Conservation (phyloP, 1,140 invertebrate species). For the Arctopsyche grandis region DNA sequence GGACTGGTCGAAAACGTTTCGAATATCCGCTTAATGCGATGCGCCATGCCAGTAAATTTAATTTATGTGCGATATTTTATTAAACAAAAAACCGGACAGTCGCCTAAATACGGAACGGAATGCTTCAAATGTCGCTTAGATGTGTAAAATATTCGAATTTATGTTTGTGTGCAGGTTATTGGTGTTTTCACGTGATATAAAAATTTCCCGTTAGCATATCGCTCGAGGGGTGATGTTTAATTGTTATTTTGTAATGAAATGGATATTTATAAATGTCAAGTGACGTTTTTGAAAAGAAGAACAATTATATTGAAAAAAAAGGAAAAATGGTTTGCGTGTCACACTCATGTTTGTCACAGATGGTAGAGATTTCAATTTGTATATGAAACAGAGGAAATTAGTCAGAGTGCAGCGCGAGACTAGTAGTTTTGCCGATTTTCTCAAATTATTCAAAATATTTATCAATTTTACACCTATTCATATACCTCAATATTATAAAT, state of each 20-base stretch:
- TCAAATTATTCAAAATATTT: too few species aligned
- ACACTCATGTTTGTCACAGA: slow-evolving; percentile 39
- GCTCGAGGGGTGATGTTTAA: not conserved
- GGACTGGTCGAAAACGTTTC: not conserved
- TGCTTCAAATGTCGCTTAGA: too few species aligned
- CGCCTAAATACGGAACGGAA: too few species aligned
- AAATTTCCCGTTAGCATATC: too few species aligned
- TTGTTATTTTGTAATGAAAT: slow-evolving; percentile 7
- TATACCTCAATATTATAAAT: too few species aligned
- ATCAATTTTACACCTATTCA: too few species aligned
- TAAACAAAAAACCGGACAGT: not conserved
- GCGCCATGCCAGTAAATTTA: not conserved
- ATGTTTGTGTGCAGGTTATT: too few species aligned
- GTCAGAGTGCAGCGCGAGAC: not conserved
- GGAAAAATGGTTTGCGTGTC: slow-evolving; percentile 36
- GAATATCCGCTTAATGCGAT: slow-evolving; percentile 3
- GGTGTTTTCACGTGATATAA: too few species aligned
- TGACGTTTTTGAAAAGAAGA: not conserved
- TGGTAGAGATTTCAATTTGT: slow-evolving; percentile 46
- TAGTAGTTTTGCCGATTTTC: too few species aligned
- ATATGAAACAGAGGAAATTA: slow-evolving; percentile 39
- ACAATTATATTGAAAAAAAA: too few species aligned
- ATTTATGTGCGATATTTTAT: slow-evolving; percentile 1
- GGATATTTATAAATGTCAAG: slow-evolving; percentile 20
- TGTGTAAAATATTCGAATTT: too few species aligned